Conservation (phyloP, 2,113 vertebrate species). For the Podiceps cristatus region DNA sequence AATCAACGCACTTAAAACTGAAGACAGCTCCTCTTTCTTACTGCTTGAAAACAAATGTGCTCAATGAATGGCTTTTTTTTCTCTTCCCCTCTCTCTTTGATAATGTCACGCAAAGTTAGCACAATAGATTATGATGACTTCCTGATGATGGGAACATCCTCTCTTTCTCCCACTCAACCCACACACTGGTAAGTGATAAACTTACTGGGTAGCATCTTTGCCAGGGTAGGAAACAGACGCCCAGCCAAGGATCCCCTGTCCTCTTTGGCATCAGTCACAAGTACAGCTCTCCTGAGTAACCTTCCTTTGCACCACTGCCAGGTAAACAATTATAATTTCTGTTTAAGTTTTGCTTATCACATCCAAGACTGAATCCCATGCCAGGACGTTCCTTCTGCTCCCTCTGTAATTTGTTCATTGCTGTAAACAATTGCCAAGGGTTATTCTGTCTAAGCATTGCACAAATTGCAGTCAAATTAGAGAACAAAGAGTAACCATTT, state of each 20-base stretch:
- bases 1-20: background rate
- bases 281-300: background rate
- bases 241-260: background rate
- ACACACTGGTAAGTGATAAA: background rate
- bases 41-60: slow-evolving; percentile 34
- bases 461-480: background rate
- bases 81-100: background rate
- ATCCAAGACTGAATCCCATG: background rate
- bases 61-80: background rate
- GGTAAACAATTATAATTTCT: background rate
- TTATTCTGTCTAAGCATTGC: background rate
- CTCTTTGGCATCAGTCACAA: background rate
- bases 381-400: background rate
- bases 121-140: background rate
- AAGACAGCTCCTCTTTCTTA: slow-evolving; percentile 38
- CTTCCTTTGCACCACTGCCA: background rate
- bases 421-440: background rate
- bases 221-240: background rate
- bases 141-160: slow-evolving; percentile 27
- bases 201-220: background rate
- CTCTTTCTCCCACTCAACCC: background rate
- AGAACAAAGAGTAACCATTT: background rate
- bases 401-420: background rate
- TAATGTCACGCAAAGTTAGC: slow-evolving; percentile 19
- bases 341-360: background rate